These are phyloP conservation scores for Portunus trituberculatus DNA, from an alignment of 1,140 invertebrate species.

Conservation along the genomic window DNA sequence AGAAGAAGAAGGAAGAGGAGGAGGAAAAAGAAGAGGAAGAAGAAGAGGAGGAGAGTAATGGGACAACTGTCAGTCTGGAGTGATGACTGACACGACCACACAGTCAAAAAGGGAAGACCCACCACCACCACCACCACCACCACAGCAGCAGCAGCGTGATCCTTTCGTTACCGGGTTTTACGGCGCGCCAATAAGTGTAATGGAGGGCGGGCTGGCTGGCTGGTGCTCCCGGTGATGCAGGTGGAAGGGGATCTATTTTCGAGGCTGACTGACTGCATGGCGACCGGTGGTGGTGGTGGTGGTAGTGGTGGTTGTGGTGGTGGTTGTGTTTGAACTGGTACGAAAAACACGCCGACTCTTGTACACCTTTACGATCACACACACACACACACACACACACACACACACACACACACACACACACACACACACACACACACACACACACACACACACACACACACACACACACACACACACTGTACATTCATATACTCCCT, in stretches of 20 bases:
- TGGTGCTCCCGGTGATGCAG: neutral
- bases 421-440: too few species aligned
- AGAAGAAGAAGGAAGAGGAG: neutral
- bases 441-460: neutral
- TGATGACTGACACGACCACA: conserved; percentile 7
- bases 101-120: neutral
- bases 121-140: neutral
- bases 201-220: neutral
- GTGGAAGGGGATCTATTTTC: too few species aligned
- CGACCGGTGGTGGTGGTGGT: too few species aligned
- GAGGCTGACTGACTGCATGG: too few species aligned
- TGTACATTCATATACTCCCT: too few species aligned
- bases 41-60: neutral
- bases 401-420: too few species aligned
- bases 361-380: too few species aligned
- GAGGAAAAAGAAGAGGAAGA: conserved; percentile 13
- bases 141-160: neutral
- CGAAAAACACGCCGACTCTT: too few species aligned
- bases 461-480: conserved; percentile 9
- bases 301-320: too few species aligned
- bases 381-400: too few species aligned
- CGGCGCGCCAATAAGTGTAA: neutral
- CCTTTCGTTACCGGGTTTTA: neutral
- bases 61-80: neutral
- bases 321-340: too few species aligned